Conservation (phyloP, 2,797 vertebrate genomes). For the Dendrocincla fuliginosa region DNA sequence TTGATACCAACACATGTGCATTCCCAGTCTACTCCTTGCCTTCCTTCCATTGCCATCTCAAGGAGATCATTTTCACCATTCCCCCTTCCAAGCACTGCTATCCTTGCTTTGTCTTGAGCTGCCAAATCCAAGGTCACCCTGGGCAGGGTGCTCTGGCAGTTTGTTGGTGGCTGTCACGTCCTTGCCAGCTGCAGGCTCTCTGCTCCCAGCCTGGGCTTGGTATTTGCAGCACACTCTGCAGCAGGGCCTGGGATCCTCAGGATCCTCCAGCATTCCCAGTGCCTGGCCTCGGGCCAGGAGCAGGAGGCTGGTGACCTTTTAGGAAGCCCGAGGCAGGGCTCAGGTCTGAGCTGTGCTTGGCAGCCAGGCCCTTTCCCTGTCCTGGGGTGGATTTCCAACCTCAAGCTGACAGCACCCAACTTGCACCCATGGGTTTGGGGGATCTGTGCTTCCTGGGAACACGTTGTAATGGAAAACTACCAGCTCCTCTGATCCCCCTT, state of each 20-base stretch:
- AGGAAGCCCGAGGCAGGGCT: background rate
- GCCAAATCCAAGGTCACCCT: background rate
- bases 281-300: background rate
- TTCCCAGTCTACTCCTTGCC: background rate
- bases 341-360: background rate
- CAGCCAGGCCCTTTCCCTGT: background rate
- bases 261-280: background rate
- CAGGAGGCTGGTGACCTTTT: background rate
- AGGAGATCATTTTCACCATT: background rate
- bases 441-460: background rate
- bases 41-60: background rate
- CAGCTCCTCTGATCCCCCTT: background rate
- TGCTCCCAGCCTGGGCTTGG: background rate
- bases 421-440: rapidly evolving
- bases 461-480: rapidly evolving
- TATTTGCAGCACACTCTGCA: rapidly evolving
- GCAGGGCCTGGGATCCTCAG: background rate
- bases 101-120: background rate
- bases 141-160: background rate
- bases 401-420: background rate
- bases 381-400: background rate
- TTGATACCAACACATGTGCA: rapidly evolving
- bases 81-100: background rate
- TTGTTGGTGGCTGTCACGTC: rapidly evolving
- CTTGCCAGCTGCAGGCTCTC: background rate